Evolutionary conservation across 1,140 invertebrate species (phyloP).

Genomic region (Halictus rubicundus): DNA sequence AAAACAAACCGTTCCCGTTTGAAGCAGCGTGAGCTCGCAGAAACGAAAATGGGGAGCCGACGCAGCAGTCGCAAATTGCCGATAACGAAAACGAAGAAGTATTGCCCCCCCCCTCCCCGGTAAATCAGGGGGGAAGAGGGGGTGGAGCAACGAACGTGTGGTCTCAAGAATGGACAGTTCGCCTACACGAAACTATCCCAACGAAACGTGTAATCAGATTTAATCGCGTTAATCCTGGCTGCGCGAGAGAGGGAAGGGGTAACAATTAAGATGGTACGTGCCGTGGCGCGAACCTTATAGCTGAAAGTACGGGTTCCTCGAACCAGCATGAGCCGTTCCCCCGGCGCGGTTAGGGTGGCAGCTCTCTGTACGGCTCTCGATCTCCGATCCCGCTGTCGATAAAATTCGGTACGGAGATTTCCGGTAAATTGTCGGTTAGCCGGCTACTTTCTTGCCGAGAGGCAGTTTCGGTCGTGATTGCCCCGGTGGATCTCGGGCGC

Average conservation of each 20-base stretch:
- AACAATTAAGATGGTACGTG: constrained; percentile 68
- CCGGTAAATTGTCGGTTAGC: constrained; percentile 19
- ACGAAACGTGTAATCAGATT: constrained; percentile 62
- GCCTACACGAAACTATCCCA: background rate
- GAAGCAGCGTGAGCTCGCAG: too few species aligned
- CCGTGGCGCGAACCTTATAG: constrained; percentile 6
- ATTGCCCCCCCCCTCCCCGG: too few species aligned
- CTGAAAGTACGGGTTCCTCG: constrained; percentile 4
- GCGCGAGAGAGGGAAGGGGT: constrained; percentile 36
- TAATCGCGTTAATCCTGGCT: constrained; percentile 50
- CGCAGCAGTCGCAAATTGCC: too few species aligned
- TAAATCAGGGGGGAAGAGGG: too few species aligned
- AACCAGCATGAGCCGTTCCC: background rate
- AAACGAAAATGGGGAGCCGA: too few species aligned
- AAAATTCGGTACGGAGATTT: constrained; percentile 29
- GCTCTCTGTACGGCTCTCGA: background rate
- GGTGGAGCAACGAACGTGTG: too few species aligned
- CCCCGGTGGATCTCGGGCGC: constrained; percentile 10
- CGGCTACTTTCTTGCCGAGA: constrained; percentile 25
- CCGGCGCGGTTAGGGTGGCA: background rate
- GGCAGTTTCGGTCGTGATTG: constrained; percentile 13
- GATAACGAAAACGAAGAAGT: too few species aligned
- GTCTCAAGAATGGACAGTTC: background rate
- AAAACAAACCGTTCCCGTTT: too few species aligned
- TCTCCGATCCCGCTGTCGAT: constrained; percentile 27